These are phyloP conservation scores for Dissostichus mawsoni DNA, from an alignment of 2,113 vertebrate genomes.

Conservation along the genomic window DNA sequence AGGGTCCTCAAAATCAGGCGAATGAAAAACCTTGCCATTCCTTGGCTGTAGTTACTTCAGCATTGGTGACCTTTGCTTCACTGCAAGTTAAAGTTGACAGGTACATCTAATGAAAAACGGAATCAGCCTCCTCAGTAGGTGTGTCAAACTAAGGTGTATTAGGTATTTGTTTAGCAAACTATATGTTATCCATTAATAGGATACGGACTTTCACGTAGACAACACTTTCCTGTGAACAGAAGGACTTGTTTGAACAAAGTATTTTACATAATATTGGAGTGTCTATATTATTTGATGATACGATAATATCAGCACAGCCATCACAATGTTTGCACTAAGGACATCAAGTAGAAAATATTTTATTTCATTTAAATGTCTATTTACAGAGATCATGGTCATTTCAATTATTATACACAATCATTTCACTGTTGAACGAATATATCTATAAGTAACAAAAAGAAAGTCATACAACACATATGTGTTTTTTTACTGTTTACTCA, in stretches of 20 bases:
- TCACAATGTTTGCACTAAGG: not conserved
- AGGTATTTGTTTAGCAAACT: accelerated
- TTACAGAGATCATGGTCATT: constrained; percentile 28
- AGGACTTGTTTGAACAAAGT: not conserved
- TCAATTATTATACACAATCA: constrained; percentile 2
- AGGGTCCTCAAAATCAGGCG: accelerated
- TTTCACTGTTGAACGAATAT: constrained; percentile 39
- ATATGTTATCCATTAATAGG: not conserved
- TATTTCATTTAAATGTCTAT: constrained; percentile 19
- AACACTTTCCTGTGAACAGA: not conserved
- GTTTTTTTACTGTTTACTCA: constrained; percentile 10
- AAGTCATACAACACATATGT: constrained; percentile 16
- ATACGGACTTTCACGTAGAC: not conserved
- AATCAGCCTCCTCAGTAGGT: not conserved
- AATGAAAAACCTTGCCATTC: not conserved
- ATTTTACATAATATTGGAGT: not conserved
- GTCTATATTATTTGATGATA: not conserved
- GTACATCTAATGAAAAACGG: not conserved
- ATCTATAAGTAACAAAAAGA: constrained; percentile 4
- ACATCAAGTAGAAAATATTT: constrained; percentile 2
- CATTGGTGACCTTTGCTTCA: not conserved
- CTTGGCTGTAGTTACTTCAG: not conserved
- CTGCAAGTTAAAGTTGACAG: not conserved
- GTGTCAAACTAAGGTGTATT: not conserved
- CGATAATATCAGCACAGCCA: no score